phyloP scores from a whole-genome alignment of 1,140 invertebrate species.

The Drosophila paulistorum region DNA sequence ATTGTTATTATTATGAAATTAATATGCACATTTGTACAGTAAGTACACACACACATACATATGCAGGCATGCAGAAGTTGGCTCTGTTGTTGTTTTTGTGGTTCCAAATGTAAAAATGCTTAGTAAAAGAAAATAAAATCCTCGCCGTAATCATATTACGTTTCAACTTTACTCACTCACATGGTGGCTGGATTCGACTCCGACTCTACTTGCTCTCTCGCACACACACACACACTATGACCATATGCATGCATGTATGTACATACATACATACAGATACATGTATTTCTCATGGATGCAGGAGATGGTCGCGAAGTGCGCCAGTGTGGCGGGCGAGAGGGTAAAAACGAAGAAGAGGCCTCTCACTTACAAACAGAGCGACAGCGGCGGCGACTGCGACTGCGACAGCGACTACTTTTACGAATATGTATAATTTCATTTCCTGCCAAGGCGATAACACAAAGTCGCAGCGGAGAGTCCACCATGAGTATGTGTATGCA shows the following conservation, averaged over 20 bases:
- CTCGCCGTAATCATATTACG: conserved; percentile 60
- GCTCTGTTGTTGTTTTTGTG: conserved; percentile 4
- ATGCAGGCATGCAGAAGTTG: neutral
- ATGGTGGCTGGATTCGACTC: neutral
- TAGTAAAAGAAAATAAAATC: conserved; percentile 43
- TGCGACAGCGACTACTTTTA: conserved; percentile 55
- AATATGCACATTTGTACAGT: conserved; percentile 15
- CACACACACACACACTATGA: neutral
- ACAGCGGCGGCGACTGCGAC: neutral
- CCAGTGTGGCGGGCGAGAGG: neutral
- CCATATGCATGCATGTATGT: too few relatives aligned
- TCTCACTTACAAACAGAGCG: conserved; percentile 49
- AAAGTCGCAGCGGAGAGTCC: conserved; percentile 45
- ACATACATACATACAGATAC: too few relatives aligned
- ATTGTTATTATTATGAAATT: conserved; percentile 69
- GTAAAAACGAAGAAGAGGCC: conserved; percentile 24
- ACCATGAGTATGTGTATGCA: conserved; percentile 21
- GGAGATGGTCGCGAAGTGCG: neutral
- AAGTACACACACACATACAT: neutral
- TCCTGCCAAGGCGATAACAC: conserved; percentile 79
- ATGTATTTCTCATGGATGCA: conserved; percentile 1
- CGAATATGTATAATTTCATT: conserved; percentile 81
- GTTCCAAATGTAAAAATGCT: conserved; percentile 47
- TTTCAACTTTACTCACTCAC: conserved; percentile 26
- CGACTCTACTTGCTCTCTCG: neutral